A percentile compares a stretch with the other conserved stretches of the same genome.
These are phyloP conservation scores for Synergus japonicus DNA, from an alignment of 2,888 invertebrate genomes.

Conservation along the genomic window DNA sequence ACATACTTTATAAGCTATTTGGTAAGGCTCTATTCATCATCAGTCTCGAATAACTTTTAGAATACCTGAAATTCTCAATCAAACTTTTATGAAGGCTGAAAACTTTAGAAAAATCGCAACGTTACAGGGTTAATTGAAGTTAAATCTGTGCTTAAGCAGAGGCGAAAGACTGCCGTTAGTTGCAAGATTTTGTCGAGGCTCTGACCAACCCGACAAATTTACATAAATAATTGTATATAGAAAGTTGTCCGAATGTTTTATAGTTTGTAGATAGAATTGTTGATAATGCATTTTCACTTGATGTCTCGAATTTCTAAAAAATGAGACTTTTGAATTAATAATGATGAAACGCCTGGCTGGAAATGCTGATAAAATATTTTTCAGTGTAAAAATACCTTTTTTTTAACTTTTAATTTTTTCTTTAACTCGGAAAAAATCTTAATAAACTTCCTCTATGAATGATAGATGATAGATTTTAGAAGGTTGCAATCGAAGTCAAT, in stretches of 20 bases:
- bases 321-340: background rate
- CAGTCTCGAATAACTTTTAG: constrained; percentile 1
- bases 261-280: constrained; percentile 19
- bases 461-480: background rate
- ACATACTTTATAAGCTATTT: background rate
- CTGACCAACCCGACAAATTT: background rate
- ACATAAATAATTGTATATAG: constrained; percentile 29
- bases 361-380: background rate
- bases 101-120: constrained; percentile 8
- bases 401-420: background rate
- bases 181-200: background rate
- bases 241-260: constrained; percentile 9
- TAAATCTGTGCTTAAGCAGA: background rate
- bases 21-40: background rate
- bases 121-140: constrained; percentile 7
- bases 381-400: background rate
- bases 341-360: too few species aligned
- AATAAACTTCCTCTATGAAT: background rate
- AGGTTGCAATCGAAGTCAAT: constrained; percentile 28
- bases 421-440: background rate
- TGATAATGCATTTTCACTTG: background rate
- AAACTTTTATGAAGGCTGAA: constrained; percentile 21
- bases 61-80: background rate
- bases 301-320: constrained; percentile 11
- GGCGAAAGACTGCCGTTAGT: constrained; percentile 16